Evolutionary conservation across 2,888 invertebrate species (phyloP), one percentile per base, ranked within the genome.

Genomic region (Phragmatobia fuliginosa): DNA sequence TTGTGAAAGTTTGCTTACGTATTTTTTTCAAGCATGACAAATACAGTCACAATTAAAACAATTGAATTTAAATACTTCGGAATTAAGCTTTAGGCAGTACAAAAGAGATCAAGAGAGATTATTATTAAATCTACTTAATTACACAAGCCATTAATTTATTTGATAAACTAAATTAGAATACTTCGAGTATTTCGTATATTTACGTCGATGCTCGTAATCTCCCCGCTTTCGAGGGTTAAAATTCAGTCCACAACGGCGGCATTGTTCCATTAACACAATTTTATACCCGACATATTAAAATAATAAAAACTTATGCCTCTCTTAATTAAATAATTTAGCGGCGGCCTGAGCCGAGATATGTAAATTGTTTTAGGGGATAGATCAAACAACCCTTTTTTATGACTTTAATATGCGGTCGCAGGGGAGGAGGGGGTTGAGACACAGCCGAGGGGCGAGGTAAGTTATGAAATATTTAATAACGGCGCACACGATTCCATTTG

Each of bases 371-470:
- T 93, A 94, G 93, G 94, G 95, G 95, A 95, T 95, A 95, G 94
- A 95, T 95, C 95, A 95, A 95, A 95, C 93, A 95, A 95, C 95
- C 95, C 95, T 95, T 95, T 95, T 95, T 95, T 95, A 95, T 94
- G 95, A 94, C 94, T 95, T 95, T 94, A 95, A 95, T 95, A 95
- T 95, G 95, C 95, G 95, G 95, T 95, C 91, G 91, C 88, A 85
- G 90, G 89, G 87, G 83, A 85, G 78, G 87, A 81, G 81, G 83
- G 88, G 85, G 85, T 79, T 87, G 89, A 85, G 86, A 85, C 85
- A 86, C 82, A 84, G 79, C 80, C 76, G 25, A 52, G 78, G 74
- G 74, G 78, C 72, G 90, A 91, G 92, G 93, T 93, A 93, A 94
- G 94, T 95, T 95, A 95, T 95, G 95, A 95, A 95, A 95, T 95